phyloP scores from a whole-genome alignment of 2,797 vertebrate species.

The Lerista edwardsae region DNA sequence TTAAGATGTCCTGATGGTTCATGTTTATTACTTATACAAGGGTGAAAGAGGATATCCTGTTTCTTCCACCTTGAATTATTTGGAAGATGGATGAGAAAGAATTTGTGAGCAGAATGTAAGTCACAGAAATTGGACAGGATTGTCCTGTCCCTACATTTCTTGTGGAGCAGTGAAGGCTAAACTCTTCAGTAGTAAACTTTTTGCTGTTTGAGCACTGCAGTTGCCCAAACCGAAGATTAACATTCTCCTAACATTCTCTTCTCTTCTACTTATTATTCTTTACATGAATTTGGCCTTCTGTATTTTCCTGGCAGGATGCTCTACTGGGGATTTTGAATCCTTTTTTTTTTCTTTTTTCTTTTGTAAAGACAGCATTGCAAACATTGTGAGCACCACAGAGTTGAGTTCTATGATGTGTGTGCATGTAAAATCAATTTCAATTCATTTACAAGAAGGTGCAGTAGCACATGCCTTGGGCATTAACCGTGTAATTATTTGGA shows the following conservation, averaged over 20 bases:
- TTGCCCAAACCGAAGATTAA: slow-evolving; percentile 53
- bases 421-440: slow-evolving; percentile 24
- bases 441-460: neutral
- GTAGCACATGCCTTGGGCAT: slow-evolving; percentile 26
- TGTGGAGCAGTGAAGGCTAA: neutral
- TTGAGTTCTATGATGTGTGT: slow-evolving; percentile 56
- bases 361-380: slow-evolving; percentile 46
- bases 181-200: neutral
- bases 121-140: neutral
- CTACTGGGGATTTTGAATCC: slow-evolving; percentile 38
- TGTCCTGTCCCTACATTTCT: neutral
- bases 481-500: slow-evolving; percentile 47
- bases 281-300: slow-evolving; percentile 46
- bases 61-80: neutral
- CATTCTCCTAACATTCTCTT: slow-evolving; percentile 59
- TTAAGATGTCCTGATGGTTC: neutral
- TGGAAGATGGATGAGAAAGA: neutral
- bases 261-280: slow-evolving; percentile 58
- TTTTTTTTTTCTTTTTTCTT: no score
- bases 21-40: neutral
- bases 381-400: slow-evolving; percentile 54
- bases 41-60: neutral
- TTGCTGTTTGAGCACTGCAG: neutral
- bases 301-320: slow-evolving; percentile 51
- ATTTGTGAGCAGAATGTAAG: neutral